Evolutionary conservation across 2,113 vertebrate species (phyloP).

Genomic region (Crotalus viridis): DNA sequence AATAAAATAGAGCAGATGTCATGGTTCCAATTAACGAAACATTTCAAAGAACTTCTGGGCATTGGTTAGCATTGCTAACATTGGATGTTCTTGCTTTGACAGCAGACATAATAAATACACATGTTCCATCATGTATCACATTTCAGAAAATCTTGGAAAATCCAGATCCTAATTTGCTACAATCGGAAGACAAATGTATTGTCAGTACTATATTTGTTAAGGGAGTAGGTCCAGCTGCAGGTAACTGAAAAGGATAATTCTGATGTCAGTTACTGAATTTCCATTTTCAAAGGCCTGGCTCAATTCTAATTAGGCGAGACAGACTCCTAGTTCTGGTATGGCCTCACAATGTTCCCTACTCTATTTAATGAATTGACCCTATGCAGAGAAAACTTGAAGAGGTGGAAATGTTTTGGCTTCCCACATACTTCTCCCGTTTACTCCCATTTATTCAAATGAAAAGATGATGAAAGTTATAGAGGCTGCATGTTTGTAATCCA

Average conservation of each 20-base stretch:
- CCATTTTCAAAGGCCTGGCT: background rate
- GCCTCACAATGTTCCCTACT: background rate
- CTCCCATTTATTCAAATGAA: background rate
- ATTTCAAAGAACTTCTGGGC: too few species aligned
- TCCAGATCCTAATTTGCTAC: background rate
- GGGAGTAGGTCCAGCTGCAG: background rate
- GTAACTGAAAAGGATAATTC: background rate
- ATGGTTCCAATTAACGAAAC: too few species aligned
- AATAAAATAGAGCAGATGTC: background rate
- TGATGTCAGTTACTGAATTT: background rate
- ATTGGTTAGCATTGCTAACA: too few species aligned
- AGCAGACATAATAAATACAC: background rate
- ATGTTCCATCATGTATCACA: background rate
- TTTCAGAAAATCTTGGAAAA: background rate
- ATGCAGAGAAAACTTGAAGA: background rate
- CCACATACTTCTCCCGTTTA: background rate
- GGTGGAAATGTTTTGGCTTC: background rate
- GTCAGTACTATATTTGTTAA: background rate
- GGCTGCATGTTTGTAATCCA: background rate
- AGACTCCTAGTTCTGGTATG: background rate
- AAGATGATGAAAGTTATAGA: background rate
- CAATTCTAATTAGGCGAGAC: background rate
- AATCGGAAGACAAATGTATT: background rate
- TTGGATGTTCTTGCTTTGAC: too few species aligned
- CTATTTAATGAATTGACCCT: background rate